phyloP scores from a whole-genome alignment of 2,113 vertebrate genomes.

The Perca schrenkii region DNA sequence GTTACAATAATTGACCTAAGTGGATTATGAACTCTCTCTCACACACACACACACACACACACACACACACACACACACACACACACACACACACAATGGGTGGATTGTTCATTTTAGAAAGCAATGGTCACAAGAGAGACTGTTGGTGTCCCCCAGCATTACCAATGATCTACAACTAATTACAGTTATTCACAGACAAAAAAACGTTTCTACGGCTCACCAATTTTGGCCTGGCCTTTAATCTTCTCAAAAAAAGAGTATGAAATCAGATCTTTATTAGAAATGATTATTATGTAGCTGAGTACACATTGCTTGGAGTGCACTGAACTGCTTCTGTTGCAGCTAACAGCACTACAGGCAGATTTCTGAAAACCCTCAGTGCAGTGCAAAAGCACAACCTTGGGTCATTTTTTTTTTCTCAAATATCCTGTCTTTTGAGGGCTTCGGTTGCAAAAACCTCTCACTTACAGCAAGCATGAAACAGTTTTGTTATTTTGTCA shows the following conservation, averaged over 20 bases:
- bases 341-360: background rate
- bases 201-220: background rate
- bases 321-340: slow-evolving; percentile 6
- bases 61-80: too few species aligned
- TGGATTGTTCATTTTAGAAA: slow-evolving; percentile 15
- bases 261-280: slow-evolving; percentile 19
- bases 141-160: background rate
- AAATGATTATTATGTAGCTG: background rate
- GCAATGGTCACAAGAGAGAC: background rate
- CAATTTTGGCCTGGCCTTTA: background rate
- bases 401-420: slow-evolving; percentile 1
- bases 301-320: slow-evolving; percentile 30
- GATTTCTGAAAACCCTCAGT: background rate
- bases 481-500: slow-evolving; percentile 2
- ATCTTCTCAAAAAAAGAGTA: background rate
- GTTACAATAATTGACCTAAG: slow-evolving; percentile 12
- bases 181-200: slow-evolving; percentile 5
- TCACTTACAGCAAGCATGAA: background rate
- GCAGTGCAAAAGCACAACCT: background rate
- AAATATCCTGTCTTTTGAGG: slow-evolving; percentile 21
- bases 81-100: background rate
- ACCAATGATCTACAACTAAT: slow-evolving; percentile 22
- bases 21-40: background rate
- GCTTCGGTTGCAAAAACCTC: background rate
- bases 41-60: too few species aligned